phyloP scores from a whole-genome alignment of 2,888 invertebrate genomes.

The Agrenia bidenticulata region DNA sequence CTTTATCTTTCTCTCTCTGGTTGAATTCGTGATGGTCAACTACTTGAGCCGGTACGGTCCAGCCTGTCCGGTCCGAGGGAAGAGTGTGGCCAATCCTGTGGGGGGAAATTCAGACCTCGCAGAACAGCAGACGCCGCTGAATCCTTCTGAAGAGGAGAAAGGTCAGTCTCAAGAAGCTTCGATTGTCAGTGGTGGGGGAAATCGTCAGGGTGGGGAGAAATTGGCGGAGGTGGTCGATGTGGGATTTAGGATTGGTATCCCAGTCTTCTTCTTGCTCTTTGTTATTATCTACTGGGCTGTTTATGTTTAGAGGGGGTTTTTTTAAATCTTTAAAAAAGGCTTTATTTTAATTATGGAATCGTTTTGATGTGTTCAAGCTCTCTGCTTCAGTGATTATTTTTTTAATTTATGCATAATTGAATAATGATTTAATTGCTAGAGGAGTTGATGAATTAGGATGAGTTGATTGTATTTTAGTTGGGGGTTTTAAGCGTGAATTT shows the following conservation, averaged over 20 bases:
- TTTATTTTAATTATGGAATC: too few species aligned
- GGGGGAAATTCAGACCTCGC: slow-evolving; percentile 14
- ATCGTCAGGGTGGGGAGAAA: background rate
- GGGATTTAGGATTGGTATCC: slow-evolving; percentile 16
- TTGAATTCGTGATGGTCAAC: slow-evolving; percentile 51
- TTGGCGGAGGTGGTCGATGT: slow-evolving; percentile 14
- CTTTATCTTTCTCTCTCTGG: slow-evolving; percentile 50
- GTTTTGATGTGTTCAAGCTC: too few species aligned
- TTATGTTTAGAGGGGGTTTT: too few species aligned
- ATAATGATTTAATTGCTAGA: too few species aligned
- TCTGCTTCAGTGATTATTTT: too few species aligned
- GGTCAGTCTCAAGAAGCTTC: background rate
- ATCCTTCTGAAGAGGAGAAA: slow-evolving; percentile 11
- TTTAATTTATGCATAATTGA: too few species aligned
- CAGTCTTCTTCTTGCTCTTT: slow-evolving; percentile 22
- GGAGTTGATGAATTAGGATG: too few species aligned
- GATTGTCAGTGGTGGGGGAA: background rate
- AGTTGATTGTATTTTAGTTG: too few species aligned
- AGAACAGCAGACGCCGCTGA: slow-evolving; percentile 30
- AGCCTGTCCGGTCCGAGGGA: background rate
- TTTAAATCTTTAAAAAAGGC: too few species aligned
- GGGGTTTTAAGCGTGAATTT: too few species aligned
- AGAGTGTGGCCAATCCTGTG: too few species aligned
- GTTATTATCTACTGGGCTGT: slow-evolving; percentile 19
- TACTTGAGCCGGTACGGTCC: slow-evolving; percentile 28